These are phyloP conservation scores for Acronicta aceris DNA, from an alignment of 2,888 invertebrate genomes.

Conservation along the genomic window DNA sequence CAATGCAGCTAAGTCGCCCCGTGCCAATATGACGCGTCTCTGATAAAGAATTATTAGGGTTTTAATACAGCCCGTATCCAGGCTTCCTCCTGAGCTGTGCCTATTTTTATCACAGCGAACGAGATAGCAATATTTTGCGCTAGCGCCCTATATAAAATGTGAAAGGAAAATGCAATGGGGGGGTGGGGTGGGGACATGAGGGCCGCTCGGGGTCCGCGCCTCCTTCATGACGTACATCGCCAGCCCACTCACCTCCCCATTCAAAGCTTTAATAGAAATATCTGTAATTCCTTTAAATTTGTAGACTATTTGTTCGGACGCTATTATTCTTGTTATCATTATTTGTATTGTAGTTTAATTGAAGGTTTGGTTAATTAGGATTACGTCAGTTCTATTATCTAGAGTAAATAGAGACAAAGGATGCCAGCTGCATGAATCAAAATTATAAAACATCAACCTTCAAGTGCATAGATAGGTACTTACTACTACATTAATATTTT, in stretches of 20 bases:
- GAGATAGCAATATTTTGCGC: conserved; percentile 6
- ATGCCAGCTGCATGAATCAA: too few relatives aligned
- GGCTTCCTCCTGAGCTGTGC: not conserved
- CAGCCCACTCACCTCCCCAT: not conserved
- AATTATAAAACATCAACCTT: too few relatives aligned
- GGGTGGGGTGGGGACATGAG: not conserved
- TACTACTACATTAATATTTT: too few relatives aligned
- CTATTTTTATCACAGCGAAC: conserved; percentile 6
- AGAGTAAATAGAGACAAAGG: too few relatives aligned
- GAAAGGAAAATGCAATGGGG: conserved; percentile 1
- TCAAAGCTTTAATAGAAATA: not conserved
- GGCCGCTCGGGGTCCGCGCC: not conserved
- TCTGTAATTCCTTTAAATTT: conserved; percentile 3
- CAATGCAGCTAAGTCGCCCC: too few relatives aligned
- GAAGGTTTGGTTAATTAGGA: too few relatives aligned
- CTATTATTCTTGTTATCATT: not conserved
- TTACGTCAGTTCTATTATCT: too few relatives aligned
- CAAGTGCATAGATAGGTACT: too few relatives aligned
- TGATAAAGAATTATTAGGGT: not conserved
- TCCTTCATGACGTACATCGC: conserved; percentile 7
- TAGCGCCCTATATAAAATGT: not conserved
- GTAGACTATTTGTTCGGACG: not conserved
- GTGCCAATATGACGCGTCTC: not conserved
- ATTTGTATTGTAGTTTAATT: not conserved
- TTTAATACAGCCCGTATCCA: not conserved